Conservation (phyloP, 2,797 vertebrate genomes). For the Coregonus suidteri region DNA sequence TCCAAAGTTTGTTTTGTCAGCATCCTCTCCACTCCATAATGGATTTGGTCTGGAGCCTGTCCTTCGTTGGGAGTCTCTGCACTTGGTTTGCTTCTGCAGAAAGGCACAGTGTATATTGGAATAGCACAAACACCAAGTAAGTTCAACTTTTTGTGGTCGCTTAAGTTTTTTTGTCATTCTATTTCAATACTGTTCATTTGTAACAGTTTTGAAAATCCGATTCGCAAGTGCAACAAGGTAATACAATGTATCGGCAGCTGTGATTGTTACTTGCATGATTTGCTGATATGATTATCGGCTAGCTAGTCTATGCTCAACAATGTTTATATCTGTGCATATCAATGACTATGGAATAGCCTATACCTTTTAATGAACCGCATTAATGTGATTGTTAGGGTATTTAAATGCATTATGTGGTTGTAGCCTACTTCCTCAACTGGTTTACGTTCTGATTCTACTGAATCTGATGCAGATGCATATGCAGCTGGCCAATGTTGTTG, state of each 20-base stretch:
- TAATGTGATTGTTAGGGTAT: conserved; percentile 13
- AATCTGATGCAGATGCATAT: conserved; percentile 41
- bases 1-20: conserved; percentile 26
- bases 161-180: neutral
- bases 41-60: conserved; percentile 73
- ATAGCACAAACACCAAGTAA: conserved; percentile 79
- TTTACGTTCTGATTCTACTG: conserved; percentile 24
- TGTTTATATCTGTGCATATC: neutral
- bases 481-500: conserved; percentile 57
- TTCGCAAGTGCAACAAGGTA: neutral
- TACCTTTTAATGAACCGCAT: neutral
- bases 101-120: conserved; percentile 81
- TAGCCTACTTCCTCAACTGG: conserved; percentile 46
- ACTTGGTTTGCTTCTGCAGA: conserved; percentile 70
- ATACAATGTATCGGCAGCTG: neutral
- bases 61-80: conserved; percentile 64
- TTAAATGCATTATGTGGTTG: conserved; percentile 22
- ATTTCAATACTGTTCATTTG: neutral
- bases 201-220: neutral
- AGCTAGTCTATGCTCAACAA: neutral
- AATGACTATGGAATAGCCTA: neutral
- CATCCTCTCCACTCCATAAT: conserved; percentile 63
- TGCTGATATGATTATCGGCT: neutral
- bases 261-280: neutral
- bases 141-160: neutral